phyloP scores from a whole-genome alignment of 2,113 vertebrate species.

The Pao palembangensis region DNA sequence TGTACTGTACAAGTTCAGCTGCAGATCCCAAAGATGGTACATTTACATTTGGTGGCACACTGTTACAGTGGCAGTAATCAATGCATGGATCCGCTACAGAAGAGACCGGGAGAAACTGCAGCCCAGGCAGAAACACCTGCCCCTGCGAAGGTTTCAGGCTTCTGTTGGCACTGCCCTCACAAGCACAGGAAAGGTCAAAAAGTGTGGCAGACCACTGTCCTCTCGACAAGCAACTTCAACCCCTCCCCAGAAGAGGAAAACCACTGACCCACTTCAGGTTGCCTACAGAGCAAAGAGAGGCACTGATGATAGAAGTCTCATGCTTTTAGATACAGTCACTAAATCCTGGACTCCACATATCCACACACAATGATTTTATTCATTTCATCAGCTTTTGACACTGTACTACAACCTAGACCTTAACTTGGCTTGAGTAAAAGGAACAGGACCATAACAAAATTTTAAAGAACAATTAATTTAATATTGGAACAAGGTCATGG shows the following conservation, averaged over 20 bases:
- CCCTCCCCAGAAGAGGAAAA: background rate
- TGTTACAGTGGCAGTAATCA: slow-evolving; percentile 7
- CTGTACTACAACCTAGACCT: no score
- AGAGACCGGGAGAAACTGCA: slow-evolving; percentile 9
- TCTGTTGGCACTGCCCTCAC: slow-evolving; percentile 11
- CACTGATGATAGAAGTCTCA: no score
- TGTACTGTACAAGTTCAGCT: slow-evolving; percentile 19
- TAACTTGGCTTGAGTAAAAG: no score
- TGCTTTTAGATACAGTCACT: no score
- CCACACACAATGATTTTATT: no score
- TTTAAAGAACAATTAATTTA: no score
- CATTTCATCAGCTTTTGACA: no score
- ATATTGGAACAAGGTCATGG: no score
- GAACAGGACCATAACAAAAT: no score
- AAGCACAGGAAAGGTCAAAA: slow-evolving; percentile 16
- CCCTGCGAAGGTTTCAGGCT: slow-evolving; percentile 14
- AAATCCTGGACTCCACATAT: no score
- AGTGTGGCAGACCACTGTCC: slow-evolving; percentile 3
- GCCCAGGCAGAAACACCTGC: slow-evolving; percentile 3
- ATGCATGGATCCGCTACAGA: slow-evolving; percentile 18
- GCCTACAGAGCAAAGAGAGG: no score
- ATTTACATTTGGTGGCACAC: slow-evolving; percentile 13
- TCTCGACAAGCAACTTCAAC: slow-evolving; percentile 2
- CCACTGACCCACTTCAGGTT: no score
- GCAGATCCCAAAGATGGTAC: slow-evolving; percentile 8